These are phyloP conservation scores for Danio jaintianensis DNA, from an alignment of 2,797 vertebrate species.

Conservation along the genomic window DNA sequence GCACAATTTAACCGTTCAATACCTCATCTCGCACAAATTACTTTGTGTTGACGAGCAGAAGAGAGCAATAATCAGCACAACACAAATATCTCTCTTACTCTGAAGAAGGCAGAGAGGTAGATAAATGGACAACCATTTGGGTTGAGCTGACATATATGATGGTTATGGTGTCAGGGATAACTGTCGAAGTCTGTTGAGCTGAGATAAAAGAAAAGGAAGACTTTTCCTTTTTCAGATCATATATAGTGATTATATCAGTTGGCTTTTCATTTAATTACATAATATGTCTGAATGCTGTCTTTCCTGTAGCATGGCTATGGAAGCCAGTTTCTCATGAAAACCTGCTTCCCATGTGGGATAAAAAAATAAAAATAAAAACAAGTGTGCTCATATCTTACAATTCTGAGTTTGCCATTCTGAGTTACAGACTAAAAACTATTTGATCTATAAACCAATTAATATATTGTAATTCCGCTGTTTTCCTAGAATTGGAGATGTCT, in stretches of 20 bases:
- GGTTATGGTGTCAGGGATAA: neutral
- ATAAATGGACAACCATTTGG: neutral
- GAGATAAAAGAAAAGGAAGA: slow-evolving; percentile 9
- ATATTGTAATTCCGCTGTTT: no score
- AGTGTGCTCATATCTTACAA: no score
- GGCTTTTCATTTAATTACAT: neutral
- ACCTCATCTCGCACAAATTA: slow-evolving; percentile 77
- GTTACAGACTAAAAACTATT: no score
- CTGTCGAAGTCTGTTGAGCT: slow-evolving; percentile 11
- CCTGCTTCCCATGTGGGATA: neutral
- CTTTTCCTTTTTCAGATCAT: neutral
- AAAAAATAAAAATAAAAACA: neutral
- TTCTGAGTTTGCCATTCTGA: no score
- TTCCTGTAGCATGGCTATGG: neutral
- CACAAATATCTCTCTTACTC: slow-evolving; percentile 54
- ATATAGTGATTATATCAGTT: slow-evolving; percentile 1
- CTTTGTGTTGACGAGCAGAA: slow-evolving; percentile 64
- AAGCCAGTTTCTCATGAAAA: neutral
- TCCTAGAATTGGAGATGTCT: no score
- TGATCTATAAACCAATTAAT: no score
- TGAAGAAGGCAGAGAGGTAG: slow-evolving; percentile 18
- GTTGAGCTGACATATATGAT: neutral
- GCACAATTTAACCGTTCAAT: slow-evolving; percentile 76
- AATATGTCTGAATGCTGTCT: neutral
- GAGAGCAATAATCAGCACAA: slow-evolving; percentile 62